Percentiles rank a stretch among this genome's conserved stretches.
phyloP scores from a whole-genome alignment of 2,797 vertebrate genomes.

The Smutsia gigantea region DNA sequence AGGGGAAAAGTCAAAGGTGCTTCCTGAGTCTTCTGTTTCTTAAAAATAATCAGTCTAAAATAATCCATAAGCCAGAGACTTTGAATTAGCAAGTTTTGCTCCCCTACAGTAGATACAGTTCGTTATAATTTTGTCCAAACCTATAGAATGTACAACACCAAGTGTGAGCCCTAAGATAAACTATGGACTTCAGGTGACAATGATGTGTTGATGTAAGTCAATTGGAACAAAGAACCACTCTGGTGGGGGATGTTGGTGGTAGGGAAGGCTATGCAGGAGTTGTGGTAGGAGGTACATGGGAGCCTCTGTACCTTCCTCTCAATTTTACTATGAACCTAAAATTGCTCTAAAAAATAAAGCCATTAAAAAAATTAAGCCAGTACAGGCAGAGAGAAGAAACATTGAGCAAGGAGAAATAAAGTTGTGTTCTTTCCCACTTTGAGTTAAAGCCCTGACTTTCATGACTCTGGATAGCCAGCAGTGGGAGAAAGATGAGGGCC shows the following conservation, averaged over 20 bases:
- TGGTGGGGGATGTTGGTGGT: neutral
- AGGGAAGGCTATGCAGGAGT: neutral
- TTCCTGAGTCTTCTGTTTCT: neutral
- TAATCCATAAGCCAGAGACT: neutral
- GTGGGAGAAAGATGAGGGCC: neutral
- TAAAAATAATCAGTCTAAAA: neutral
- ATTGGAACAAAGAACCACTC: neutral
- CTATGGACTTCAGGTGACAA: neutral
- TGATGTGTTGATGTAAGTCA: neutral
- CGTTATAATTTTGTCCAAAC: neutral
- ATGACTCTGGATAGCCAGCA: too few species aligned
- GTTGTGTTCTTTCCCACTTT: neutral
- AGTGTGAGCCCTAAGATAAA: neutral
- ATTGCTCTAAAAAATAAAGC: neutral
- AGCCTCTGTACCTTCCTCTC: neutral
- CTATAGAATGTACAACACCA: neutral
- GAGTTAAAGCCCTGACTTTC: neutral
- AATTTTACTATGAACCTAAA: neutral
- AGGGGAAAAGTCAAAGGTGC: neutral
- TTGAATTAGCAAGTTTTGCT: neutral
- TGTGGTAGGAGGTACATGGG: too few species aligned
- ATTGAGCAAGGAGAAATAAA: neutral
- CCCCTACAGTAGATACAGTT: neutral
- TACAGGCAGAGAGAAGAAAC: neutral
- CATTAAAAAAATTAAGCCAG: neutral